Conservation (phyloP, 2,797 vertebrate genomes). For the Sebastes hopkinsi region DNA sequence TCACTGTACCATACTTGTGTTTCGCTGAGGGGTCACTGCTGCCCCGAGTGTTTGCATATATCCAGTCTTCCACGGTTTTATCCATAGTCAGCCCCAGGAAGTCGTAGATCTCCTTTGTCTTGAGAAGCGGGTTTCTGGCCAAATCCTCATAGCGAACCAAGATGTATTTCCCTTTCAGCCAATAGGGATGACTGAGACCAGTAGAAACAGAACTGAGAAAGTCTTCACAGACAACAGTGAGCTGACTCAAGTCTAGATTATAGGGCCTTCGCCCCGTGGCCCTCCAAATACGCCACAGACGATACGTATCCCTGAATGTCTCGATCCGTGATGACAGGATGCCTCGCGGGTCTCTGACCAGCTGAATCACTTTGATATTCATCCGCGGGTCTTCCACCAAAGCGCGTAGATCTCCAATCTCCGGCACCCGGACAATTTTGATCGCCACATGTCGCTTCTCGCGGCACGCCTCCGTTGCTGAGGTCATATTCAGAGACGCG, state of each 20-base stretch:
- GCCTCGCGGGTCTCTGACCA: conserved; percentile 93
- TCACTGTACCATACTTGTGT: conserved; percentile 93
- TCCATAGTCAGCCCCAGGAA: conserved; percentile 91
- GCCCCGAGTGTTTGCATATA: conserved; percentile 91
- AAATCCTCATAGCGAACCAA: conserved; percentile 95
- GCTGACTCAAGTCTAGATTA: conserved; percentile 90
- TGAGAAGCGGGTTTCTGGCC: conserved; percentile 90
- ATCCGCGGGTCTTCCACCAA: conserved; percentile 93
- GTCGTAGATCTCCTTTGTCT: conserved; percentile 93
- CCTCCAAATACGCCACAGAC: conserved; percentile 94
- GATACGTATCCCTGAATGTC: conserved; percentile 93
- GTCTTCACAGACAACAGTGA: conserved; percentile 94
- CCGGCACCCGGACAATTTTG: conserved; percentile 92
- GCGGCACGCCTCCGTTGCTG: conserved; percentile 88
- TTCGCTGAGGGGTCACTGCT: conserved; percentile 88
- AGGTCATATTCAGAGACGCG: conserved; percentile 87
- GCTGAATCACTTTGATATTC: conserved; percentile 95
- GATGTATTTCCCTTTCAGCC: conserved; percentile 97
- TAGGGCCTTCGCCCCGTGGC: conserved; percentile 91
- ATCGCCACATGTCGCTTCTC: conserved; percentile 91
- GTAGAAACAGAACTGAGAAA: conserved; percentile 92
- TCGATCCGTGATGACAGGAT: conserved; percentile 93
- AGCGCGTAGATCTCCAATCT: conserved; percentile 89
- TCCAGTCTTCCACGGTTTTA: conserved; percentile 91
- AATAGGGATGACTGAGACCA: conserved; percentile 86